Conservation (phyloP, 2,797 vertebrate species). For the Phoxinus dragarum region DNA sequence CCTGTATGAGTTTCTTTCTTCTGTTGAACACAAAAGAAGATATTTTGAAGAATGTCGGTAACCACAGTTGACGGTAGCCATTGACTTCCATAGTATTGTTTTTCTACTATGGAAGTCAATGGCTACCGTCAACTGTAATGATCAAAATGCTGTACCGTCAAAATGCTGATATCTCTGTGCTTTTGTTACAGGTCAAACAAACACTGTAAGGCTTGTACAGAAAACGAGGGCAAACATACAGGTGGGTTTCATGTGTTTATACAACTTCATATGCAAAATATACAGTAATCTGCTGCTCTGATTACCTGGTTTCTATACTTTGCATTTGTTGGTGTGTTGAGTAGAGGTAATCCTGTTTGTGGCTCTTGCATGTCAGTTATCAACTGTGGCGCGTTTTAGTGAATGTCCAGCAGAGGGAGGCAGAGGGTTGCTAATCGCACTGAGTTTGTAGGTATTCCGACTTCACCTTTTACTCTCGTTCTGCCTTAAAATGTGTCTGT, state of each 20-base stretch:
- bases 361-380: neutral
- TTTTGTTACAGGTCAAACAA: slow-evolving; percentile 4
- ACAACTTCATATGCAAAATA: too few species aligned
- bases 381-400: neutral
- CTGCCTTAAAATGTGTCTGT: neutral
- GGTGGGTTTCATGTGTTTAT: neutral
- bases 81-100: too few species aligned
- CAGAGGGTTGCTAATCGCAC: neutral
- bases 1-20: too few species aligned
- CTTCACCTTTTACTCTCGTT: neutral
- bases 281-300: neutral
- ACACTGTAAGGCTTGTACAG: neutral
- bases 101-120: too few species aligned
- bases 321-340: neutral
- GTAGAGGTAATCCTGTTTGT: neutral
- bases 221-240: neutral
- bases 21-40: too few species aligned
- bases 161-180: neutral
- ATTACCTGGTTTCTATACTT: neutral
- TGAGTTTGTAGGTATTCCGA: neutral
- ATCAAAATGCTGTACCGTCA: too few species aligned
- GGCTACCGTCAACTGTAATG: too few species aligned
- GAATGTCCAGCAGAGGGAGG: slow-evolving; percentile 33
- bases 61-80: too few species aligned
- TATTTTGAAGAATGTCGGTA: too few species aligned